Percentiles rank a stretch among this genome's conserved stretches.
phyloP scores from a whole-genome alignment of 2,888 invertebrate species.

The Endotricha flammealis region DNA sequence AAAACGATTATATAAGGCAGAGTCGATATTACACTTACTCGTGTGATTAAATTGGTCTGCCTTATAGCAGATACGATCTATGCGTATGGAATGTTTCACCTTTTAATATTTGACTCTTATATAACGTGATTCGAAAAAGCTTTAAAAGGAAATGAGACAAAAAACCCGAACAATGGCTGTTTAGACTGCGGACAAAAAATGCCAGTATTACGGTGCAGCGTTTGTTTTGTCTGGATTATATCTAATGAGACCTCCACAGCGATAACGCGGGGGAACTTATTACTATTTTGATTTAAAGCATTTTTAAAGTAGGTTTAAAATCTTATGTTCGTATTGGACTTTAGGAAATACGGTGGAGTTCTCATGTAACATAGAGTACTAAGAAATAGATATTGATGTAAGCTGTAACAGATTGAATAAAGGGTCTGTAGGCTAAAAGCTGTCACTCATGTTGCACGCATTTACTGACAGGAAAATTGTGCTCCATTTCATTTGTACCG shows the following conservation, averaged over 20 bases:
- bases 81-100: slow-evolving; percentile 4
- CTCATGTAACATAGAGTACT: too few relatives aligned
- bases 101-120: neutral
- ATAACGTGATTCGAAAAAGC: slow-evolving; percentile 16
- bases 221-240: slow-evolving; percentile 36
- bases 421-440: too few relatives aligned
- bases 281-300: too few relatives aligned
- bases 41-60: neutral
- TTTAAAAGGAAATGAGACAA: slow-evolving; percentile 20
- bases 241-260: neutral
- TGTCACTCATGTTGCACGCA: too few relatives aligned
- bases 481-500: too few relatives aligned
- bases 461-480: too few relatives aligned
- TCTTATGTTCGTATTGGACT: too few relatives aligned
- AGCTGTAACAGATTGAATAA: too few relatives aligned
- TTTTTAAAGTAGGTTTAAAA: too few relatives aligned
- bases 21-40: neutral
- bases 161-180: slow-evolving; percentile 37
- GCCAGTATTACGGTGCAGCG: slow-evolving; percentile 22
- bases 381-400: too few relatives aligned
- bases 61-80: neutral
- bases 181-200: slow-evolving; percentile 28
- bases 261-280: too few relatives aligned
- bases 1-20: slow-evolving; percentile 2
- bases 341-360: too few relatives aligned